Evolutionary conservation across 1,140 invertebrate species (phyloP), one percentile per base, ranked within the genome.

Genomic region (Drosophila ercepeae): DNA sequence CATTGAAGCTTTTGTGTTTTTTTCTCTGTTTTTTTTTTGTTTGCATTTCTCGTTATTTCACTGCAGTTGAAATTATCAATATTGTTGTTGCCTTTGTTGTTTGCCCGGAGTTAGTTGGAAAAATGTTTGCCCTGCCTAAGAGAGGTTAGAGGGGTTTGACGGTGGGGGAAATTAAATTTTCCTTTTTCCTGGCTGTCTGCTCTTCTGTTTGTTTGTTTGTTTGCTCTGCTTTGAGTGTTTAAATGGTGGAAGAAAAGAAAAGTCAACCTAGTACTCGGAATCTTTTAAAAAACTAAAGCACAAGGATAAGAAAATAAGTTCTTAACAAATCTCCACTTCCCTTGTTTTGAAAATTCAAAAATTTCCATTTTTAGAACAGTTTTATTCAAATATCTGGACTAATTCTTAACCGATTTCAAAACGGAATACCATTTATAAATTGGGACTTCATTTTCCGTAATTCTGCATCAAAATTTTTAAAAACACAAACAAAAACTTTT

Each of bases 1-100:
- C 70, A 63, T 64, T 73, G 69, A 73, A 64, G 70, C 58, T 49
- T 49, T 49, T 79, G 58, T 71, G 41, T 59, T 46, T 60, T 52
- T 53, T 64, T 52, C 49, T 64, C 58, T 51, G 21, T 48, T 69
- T 46, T 48, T 39, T 29, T 29, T 54, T 70, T 79, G 77, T 82
- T 82, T 82, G 78, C 51, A 59, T 74, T 78, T 84, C 53, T 64
- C 44, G 53, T 82, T 60, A 70, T 64, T 69, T 46, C 46, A 75
- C 44, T 78, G 79, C 78, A 82, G 54, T 78, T 45, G 51, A 63
- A 63, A 68, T 70, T 82, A 82, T 77, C 52, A 82, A 68, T 54
- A 82, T 77, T 81, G 68, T 81, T 68, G 59, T 16, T 39, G n/a
- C 42, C 49, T 25, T 46, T 39, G 53, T n/a, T 61, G 44, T 34